Evolutionary conservation across 2,888 invertebrate genomes (phyloP), one percentile per base, ranked within the genome.

Genomic region (Embidobia sp.): DNA sequence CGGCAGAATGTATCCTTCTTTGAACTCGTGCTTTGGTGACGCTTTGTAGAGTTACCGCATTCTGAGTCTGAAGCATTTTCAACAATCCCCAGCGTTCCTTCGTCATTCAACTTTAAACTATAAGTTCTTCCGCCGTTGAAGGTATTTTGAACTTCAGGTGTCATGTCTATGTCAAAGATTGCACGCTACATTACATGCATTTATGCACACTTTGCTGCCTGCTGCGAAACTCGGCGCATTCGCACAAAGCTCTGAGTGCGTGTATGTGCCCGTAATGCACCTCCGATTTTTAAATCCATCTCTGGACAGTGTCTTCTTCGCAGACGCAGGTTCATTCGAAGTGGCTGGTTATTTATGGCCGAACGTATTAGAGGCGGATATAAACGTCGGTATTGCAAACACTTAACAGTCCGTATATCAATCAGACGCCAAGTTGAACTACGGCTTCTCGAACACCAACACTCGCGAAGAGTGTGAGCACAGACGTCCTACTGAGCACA

Each of bases 351-450:
- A 89, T 89, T 89, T 89, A 89, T 86, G 86, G 85, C 83, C 84
- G 80, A 80, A 85, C 83, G 85, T 87, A 88, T 88, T 86, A 84
- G 85, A 86, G 87, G 85, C 84, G 84, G 86, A 86, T 89, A 88
- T 88, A 89, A 89, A 89, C 81, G 88, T 89, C 89, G 86, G 86
- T 86, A 88, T 87, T 85, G 88, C 88, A 87, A 86, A 86, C 89
- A 87, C 89, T 89, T 87, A 89, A 89, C 89, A 89, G 89, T 88
- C 88, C 86, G 86, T 89, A 89, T 89, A 89, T 89, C 89, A 88
- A 89, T 89, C 88, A 88, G 84, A 88, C 85, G 87, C 86, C 87
- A 85, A 79, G 77, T 79, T 63, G 76, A 79, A 79, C 80, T 80
- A 80, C 82, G 80, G 81, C 83, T 82, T 77, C 83, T 83, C 80